Base-by-base conservation (phyloP, 2,113 vertebrate species). In the Struthio camelus region DNA sequence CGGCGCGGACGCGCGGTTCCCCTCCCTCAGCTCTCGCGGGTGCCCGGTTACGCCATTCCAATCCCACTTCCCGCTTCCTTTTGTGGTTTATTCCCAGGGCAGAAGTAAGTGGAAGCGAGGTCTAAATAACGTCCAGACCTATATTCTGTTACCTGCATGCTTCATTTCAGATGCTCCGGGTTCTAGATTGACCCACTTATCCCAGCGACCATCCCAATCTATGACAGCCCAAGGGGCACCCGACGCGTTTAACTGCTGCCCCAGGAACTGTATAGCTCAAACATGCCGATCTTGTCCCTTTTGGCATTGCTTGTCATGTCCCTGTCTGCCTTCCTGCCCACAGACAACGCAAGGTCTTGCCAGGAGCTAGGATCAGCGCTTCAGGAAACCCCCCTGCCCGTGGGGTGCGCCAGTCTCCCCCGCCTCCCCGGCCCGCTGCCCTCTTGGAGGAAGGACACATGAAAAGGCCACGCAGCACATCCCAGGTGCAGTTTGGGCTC, bases 71-170 rank as follows among this genome's bases (percentile, higher is more conserved):
- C 44, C 11, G 4, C 30, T 30, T 34, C 80, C 56, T 24, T 27
- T 5, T 1, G 48, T 8, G 48, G 27, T 12, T 10, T 24, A 3
- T 1, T 23, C 67, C 38, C 44, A 2, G 32, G 19, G 38, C 46
- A 6, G 61, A 2, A 6, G n/a, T 6, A 10, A 44, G 5, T 25
- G 2, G 50, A 58, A 48, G 42, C 1, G 58, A 22, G 36, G 51
- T 4, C 22, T 5, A 9, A 3, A 1, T 3, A 3, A 7, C 2
- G 34, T 3, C 23, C 46, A 1, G 2, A 3, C 0, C 24, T 1
- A 2, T 4, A 1, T 34, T 5, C 34, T 2, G 24, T 1, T 4
- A 10, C 50, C 66, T n/a, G 65, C 59, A 9, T 2, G 1, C 38
- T 32, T 23, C 12, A 1, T 11, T 6, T 3, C 1, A 4, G 75